Conservation (phyloP, 2,113 vertebrate genomes). For the Otis tarda region DNA sequence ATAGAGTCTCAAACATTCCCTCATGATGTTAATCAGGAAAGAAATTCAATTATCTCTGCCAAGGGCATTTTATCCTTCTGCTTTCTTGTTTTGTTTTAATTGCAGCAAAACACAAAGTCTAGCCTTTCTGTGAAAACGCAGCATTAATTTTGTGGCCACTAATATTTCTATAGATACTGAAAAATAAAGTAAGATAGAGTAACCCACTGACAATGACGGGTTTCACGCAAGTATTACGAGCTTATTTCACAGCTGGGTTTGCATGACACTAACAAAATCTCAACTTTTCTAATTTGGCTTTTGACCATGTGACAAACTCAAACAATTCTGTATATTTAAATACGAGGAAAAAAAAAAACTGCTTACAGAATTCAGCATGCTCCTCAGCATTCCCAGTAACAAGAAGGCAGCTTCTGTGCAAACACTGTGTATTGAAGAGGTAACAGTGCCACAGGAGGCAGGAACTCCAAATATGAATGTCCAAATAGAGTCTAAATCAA, state of each 20-base stretch:
- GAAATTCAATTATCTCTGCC: not conserved
- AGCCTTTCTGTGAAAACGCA: not conserved
- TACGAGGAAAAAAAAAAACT: not conserved
- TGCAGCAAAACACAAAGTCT: not conserved
- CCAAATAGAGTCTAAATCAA: conserved; percentile 98
- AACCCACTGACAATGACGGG: not conserved
- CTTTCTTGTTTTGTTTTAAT: not conserved
- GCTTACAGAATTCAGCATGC: conserved; percentile 97
- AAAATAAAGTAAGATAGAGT: not conserved
- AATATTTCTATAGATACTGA: not conserved
- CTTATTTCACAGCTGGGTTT: not conserved
- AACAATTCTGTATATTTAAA: not conserved
- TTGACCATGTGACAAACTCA: not conserved
- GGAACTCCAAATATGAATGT: conserved; percentile 96
- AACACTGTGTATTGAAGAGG: conserved; percentile 89
- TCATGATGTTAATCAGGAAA: not conserved
- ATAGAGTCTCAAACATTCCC: not conserved
- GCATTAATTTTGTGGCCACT: not conserved
- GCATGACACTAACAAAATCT: not conserved
- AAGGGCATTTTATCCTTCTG: conserved; percentile 14
- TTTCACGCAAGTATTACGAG: not conserved
- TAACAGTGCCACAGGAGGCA: conserved; percentile 89
- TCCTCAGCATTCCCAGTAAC: conserved; percentile 93
- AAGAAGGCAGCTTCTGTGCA: conserved; percentile 95
- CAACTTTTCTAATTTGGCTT: not conserved